Conservation (phyloP, 2,797 vertebrate genomes). For the Acanthurus tractus region DNA sequence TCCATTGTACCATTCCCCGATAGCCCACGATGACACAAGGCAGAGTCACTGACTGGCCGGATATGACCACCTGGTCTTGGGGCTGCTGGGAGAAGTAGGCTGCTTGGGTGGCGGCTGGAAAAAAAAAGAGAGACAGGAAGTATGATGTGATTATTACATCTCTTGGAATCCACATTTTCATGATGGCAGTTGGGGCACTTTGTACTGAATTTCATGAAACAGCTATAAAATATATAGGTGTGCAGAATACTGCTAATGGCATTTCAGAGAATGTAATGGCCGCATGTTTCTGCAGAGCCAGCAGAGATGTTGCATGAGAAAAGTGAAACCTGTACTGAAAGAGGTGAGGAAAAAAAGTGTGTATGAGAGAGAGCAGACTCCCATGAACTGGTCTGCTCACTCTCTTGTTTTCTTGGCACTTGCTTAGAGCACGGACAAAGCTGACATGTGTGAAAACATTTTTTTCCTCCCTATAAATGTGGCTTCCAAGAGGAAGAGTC, state of each 20-base stretch:
- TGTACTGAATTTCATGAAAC: conserved; percentile 26
- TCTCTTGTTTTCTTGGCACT: conserved; percentile 51
- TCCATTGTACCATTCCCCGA: conserved; percentile 93
- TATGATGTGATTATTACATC: conserved; percentile 19
- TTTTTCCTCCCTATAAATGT: conserved; percentile 47
- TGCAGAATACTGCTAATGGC: conserved; percentile 23
- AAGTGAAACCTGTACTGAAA: conserved; percentile 43
- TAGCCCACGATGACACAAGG: conserved; percentile 90
- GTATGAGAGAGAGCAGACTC: conserved; percentile 23
- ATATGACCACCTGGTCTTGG: conserved; percentile 89
- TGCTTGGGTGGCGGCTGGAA: conserved; percentile 82
- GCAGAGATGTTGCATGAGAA: conserved; percentile 32
- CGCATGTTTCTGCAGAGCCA: conserved; percentile 40
- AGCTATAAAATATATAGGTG: neutral
- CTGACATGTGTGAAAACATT: conserved; percentile 52
- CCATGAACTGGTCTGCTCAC: conserved; percentile 14
- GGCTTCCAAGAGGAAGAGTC: conserved; percentile 68
- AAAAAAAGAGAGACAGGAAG: conserved; percentile 27
- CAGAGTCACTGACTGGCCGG: conserved; percentile 89
- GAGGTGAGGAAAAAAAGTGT: conserved; percentile 1
- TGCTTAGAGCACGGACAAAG: conserved; percentile 39
- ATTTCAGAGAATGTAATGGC: conserved; percentile 29
- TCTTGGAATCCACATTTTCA: conserved; percentile 21
- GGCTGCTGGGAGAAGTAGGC: conserved; percentile 94
- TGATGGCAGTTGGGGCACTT: conserved; percentile 6